Percentiles rank a stretch among this genome's conserved stretches.
phyloP scores from a whole-genome alignment of 1,140 invertebrate genomes.

The Drosophila equinoxialis region DNA sequence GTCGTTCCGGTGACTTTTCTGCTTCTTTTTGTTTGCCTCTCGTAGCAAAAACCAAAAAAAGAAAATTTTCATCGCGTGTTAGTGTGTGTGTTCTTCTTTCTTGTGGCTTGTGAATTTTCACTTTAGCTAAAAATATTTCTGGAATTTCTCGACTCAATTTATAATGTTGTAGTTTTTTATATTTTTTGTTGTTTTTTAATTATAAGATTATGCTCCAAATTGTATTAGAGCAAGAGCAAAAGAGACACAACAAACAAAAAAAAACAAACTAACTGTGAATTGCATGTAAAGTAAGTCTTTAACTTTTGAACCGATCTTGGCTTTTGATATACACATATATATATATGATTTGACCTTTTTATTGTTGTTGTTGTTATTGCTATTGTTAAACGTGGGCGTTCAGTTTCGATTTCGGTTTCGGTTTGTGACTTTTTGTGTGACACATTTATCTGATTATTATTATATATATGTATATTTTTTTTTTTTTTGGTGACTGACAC shows the following conservation, averaged over 20 bases:
- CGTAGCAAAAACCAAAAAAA: background rate
- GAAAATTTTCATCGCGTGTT: conserved; percentile 27
- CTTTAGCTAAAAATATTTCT: conserved; percentile 49
- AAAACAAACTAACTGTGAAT: conserved; percentile 1
- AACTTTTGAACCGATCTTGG: conserved; percentile 27
- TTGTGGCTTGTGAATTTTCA: conserved; percentile 39
- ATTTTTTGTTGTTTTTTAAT: background rate
- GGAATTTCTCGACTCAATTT: conserved; percentile 39
- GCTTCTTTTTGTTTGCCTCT: background rate
- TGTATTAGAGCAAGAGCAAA: background rate
- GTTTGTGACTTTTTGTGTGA: conserved; percentile 38
- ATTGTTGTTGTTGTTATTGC: conserved; percentile 3
- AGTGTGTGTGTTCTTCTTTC: background rate
- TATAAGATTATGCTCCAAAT: background rate
- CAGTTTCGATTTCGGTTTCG: conserved; percentile 19
- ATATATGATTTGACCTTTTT: conserved; percentile 52
- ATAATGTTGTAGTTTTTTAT: background rate
- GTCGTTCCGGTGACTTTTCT: conserved; percentile 32
- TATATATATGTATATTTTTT: conserved; percentile 28
- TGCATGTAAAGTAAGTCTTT: conserved; percentile 37
- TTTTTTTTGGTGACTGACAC: conserved; percentile 60
- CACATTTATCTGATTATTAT: conserved; percentile 68
- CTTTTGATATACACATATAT: conserved; percentile 20
- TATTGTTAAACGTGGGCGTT: conserved; percentile 49
- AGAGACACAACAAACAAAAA: background rate